Evolutionary conservation across 2,888 invertebrate genomes (phyloP).

Genomic region (Diachrysia chrysitis): DNA sequence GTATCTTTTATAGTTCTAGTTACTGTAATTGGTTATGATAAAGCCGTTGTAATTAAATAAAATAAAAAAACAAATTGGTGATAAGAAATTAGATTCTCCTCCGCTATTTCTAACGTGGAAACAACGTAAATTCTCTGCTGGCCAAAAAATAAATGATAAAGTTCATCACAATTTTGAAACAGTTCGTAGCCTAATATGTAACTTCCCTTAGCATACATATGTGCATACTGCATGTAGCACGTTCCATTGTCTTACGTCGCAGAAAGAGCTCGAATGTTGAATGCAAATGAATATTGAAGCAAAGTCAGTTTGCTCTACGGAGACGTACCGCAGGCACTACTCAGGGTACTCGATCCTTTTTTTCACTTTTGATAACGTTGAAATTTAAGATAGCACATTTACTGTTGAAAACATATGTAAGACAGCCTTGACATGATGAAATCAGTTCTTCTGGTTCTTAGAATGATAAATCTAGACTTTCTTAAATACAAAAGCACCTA

Average conservation of each 20-base stretch:
- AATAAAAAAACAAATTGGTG: too few relatives aligned
- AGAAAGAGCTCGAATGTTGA: conserved; percentile 71
- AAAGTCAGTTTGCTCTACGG: conserved; percentile 59
- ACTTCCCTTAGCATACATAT: conserved; percentile 19
- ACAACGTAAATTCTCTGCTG: background rate
- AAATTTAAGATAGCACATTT: background rate
- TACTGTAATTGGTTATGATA: too few relatives aligned
- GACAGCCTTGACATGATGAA: background rate
- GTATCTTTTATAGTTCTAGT: too few relatives aligned
- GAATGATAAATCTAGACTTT: background rate
- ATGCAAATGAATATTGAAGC: conserved; percentile 78
- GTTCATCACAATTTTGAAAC: background rate
- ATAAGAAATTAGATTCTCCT: too few relatives aligned
- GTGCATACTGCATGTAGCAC: conserved; percentile 46
- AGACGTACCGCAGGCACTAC: conserved; percentile 53
- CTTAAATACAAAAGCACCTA: too few relatives aligned
- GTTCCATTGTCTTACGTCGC: conserved; percentile 68
- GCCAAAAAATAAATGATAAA: background rate
- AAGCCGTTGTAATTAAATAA: too few relatives aligned
- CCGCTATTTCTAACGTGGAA: background rate
- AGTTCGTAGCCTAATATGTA: background rate
- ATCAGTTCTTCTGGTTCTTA: background rate
- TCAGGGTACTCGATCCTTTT: conserved; percentile 50
- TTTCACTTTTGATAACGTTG: background rate
- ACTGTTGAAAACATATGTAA: background rate